Evolutionary conservation across 2,888 invertebrate species (phyloP), one percentile per base, ranked within the genome.

Genomic region (Amiota communis): DNA sequence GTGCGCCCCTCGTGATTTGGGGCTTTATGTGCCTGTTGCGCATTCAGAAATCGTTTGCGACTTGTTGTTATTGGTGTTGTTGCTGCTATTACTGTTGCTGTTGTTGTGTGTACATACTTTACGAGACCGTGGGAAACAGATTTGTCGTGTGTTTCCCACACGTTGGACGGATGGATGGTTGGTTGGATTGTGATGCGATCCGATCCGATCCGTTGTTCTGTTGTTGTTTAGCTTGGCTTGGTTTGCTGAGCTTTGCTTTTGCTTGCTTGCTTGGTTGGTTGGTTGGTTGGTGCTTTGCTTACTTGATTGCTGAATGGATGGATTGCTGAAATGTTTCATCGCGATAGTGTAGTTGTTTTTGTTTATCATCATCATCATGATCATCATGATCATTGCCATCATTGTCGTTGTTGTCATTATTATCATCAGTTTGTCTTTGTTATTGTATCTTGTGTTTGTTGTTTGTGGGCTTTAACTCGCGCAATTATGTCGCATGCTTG

Each of bases 61-160:
- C 53, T 68, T 49, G 67, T 53, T 53, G 51, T 51, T 68, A 74
- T 73, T 56, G 69, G 71, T 72, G 75, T 73, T 73, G 74, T 78
- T 73, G 78, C 72, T 78, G 71, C 68, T 77, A 74, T 70, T 78
- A 78, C 76, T 77, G 75, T 63, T 76, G 73, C 69, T 79, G 72
- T 73, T 79, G 79, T 49, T 81, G 79, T 79, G 78, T 73, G 71
- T 87, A 86, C 86, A 87, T 88, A 87, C 86, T 87, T 87, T 87
- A 86, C 84, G 82, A 87, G 88, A 88, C 88, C 89, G 89, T 89
- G 89, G 89, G 89, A 89, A 89, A 90, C 88, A 89, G 87, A 89
- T 90, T 88, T 85, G 87, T 87, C 89, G 88, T 89, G 88, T 88
- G 89, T 89, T 89, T 89, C 90, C 90, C 89, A 89, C 89, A 90